phyloP scores from a whole-genome alignment of 2,797 vertebrate genomes.

The Sandelia bainsii region DNA sequence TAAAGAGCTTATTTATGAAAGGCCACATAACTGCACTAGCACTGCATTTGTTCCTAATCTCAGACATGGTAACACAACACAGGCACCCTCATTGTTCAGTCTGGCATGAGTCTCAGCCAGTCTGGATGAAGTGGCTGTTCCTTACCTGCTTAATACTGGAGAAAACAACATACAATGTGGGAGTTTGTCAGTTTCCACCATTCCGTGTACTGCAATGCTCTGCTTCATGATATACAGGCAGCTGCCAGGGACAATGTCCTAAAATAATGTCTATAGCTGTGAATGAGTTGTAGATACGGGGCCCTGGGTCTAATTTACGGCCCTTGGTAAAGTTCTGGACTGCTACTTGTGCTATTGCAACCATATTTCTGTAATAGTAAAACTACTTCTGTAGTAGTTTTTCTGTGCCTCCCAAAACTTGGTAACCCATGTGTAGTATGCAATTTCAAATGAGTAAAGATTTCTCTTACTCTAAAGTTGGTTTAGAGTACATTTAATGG shows the following conservation, averaged over 20 bases:
- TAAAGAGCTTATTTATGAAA: constrained; percentile 80
- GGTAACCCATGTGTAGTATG: constrained; percentile 69
- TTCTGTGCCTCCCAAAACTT: constrained; percentile 78
- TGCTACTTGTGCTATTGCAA: constrained; percentile 81
- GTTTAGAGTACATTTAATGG: constrained; percentile 73
- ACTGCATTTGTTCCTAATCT: constrained; percentile 72
- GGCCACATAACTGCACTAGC: constrained; percentile 64
- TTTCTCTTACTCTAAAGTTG: constrained; percentile 46
- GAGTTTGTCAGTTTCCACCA: constrained; percentile 48
- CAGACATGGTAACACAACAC: constrained; percentile 72
- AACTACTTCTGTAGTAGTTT: background rate
- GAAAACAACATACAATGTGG: constrained; percentile 63
- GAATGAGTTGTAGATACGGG: constrained; percentile 58
- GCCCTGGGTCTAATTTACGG: constrained; percentile 74
- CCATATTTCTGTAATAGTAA: background rate
- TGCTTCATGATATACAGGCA: constrained; percentile 65
- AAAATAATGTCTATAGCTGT: constrained; percentile 74
- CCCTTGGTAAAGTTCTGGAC: constrained; percentile 71
- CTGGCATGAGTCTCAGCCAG: constrained; percentile 59
- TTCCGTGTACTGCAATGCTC: constrained; percentile 10
- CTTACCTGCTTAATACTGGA: constrained; percentile 70
- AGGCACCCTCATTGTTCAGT: constrained; percentile 75
- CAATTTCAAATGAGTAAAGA: constrained; percentile 59
- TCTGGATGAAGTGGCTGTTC: constrained; percentile 45
- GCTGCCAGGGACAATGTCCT: constrained; percentile 65